phyloP scores from a whole-genome alignment of 2,797 vertebrate genomes.

The Myiothlypis chrysogaster region DNA sequence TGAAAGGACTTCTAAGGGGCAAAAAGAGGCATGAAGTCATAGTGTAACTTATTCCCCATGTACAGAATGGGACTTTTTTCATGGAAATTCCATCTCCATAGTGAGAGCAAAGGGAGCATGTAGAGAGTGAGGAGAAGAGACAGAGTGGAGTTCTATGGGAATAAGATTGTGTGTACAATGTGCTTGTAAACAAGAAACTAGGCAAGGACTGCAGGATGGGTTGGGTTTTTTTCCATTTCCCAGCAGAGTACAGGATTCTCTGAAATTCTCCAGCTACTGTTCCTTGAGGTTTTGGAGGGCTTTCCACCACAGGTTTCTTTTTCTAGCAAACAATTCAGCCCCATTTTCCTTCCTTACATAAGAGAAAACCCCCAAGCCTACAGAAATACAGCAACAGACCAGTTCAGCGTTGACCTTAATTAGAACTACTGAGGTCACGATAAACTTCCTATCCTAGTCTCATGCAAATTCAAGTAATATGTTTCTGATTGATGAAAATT shows the following conservation, averaged over 20 bases:
- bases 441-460: not conserved
- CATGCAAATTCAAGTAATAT: not conserved
- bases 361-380: not conserved
- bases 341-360: not conserved
- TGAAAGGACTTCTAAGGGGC: not conserved
- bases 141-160: not conserved
- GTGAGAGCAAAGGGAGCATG: not conserved
- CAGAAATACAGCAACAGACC: not conserved
- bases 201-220: not conserved
- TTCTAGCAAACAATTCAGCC: not conserved
- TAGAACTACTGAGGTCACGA: not conserved
- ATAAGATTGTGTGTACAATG: not conserved
- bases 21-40: not conserved
- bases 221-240: not conserved
- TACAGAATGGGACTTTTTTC: not conserved
- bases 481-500: not conserved
- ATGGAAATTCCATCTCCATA: not conserved
- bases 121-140: not conserved
- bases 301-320: not conserved
- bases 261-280: not conserved
- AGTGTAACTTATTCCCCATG: not conserved
- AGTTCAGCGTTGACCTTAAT: not conserved
- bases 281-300: not conserved
- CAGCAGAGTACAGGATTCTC: not conserved
- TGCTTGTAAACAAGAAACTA: not conserved